A percentile compares a stretch with the other conserved stretches of the same genome.
Conservation (phyloP, 2,113 vertebrate genomes). For the Solea solea region DNA sequence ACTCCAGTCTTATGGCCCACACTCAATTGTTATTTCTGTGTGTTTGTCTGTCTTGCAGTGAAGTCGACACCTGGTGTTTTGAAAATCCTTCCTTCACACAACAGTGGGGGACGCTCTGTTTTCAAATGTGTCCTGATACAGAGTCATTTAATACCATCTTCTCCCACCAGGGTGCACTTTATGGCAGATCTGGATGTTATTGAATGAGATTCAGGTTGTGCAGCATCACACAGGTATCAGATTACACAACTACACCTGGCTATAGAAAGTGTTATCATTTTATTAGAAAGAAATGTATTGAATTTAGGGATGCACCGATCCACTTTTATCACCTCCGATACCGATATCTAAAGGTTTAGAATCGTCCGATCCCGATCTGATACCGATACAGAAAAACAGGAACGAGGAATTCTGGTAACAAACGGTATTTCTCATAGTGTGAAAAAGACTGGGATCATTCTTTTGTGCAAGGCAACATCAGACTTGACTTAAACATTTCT, state of each 20-base stretch:
- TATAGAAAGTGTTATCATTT: background rate
- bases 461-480: too few species aligned
- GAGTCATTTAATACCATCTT: conserved; percentile 42
- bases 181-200: background rate
- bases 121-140: conserved; percentile 13
- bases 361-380: too few species aligned
- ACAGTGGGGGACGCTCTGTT: conserved; percentile 25
- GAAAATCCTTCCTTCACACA: conserved; percentile 30
- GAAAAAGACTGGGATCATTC: too few species aligned
- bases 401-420: too few species aligned
- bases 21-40: background rate
- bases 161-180: conserved; percentile 29
- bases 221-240: conserved; percentile 6
- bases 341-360: too few species aligned
- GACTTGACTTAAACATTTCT: too few species aligned
- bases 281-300: background rate
- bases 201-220: background rate
- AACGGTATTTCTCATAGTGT: too few species aligned
- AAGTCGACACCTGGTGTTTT: conserved; percentile 29
- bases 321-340: too few species aligned
- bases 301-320: too few species aligned
- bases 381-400: too few species aligned
- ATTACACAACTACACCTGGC: too few species aligned
- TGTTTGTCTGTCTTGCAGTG: background rate
- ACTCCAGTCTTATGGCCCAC: background rate